Conservation (phyloP, 2,888 invertebrate species). For the Mesopsocus fuscifrons region DNA sequence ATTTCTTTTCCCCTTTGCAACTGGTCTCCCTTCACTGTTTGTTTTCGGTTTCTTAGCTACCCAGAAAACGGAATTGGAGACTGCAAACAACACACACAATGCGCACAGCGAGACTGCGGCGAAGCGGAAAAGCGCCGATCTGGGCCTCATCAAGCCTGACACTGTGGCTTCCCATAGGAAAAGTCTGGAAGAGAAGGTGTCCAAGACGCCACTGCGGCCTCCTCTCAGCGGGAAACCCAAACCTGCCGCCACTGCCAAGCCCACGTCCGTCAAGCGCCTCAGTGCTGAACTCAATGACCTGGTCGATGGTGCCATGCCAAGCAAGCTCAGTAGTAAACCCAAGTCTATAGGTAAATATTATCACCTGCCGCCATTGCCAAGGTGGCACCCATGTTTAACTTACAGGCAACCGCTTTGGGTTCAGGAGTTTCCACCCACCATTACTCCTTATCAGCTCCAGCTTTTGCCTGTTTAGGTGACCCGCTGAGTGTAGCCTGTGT, state of each 20-base stretch:
- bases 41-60: too few species aligned
- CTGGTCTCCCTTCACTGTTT: too few species aligned
- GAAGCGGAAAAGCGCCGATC: conserved; percentile 1
- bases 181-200: conserved; percentile 14
- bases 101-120: neutral
- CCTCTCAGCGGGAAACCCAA: conserved; percentile 20
- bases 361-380: too few species aligned
- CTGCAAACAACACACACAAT: neutral
- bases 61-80: too few species aligned
- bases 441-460: too few species aligned
- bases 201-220: conserved; percentile 19
- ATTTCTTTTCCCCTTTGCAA: too few species aligned
- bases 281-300: neutral
- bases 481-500: too few species aligned
- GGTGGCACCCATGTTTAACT: too few species aligned
- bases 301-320: neutral
- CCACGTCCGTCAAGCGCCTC: conserved; percentile 10
- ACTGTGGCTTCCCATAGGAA: conserved; percentile 8
- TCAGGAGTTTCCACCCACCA: too few species aligned
- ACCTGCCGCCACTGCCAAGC: conserved; percentile 10
- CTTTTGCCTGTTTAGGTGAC: too few species aligned
- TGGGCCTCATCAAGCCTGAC: conserved; percentile 2
- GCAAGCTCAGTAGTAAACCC: neutral
- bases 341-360: conserved; percentile 6
- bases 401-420: too few species aligned